phyloP scores from a whole-genome alignment of 92 coral and sea anemone genomes.

The Virgularia gustaviana region DNA sequence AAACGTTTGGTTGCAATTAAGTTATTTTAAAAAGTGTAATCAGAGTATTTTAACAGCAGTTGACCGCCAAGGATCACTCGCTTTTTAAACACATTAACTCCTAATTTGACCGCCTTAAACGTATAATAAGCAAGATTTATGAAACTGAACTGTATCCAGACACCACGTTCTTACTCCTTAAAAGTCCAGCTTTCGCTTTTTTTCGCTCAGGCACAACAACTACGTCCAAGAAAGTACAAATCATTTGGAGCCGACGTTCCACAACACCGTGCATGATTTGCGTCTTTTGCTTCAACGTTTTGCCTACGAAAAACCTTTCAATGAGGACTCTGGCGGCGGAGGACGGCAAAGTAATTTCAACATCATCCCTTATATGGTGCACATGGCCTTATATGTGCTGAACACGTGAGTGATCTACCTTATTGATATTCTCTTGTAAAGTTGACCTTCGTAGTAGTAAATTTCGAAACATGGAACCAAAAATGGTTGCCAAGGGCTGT shows the following conservation, averaged over 20 bases:
- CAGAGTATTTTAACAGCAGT: no score
- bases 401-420: conserved; percentile 68
- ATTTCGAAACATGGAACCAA: no score
- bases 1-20: no score
- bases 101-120: not conserved
- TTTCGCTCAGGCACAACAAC: conserved; percentile 74
- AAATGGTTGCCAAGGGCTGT: no score
- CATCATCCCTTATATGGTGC: conserved; percentile 85
- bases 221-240: conserved; percentile 96
- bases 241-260: conserved; percentile 93
- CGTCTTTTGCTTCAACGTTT: conserved; percentile 85
- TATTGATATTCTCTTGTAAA: not conserved
- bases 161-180: not conserved
- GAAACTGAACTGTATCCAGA: no score
- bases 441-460: not conserved
- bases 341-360: conserved; percentile 95
- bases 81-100: no score
- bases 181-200: not conserved
- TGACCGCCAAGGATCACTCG: no score
- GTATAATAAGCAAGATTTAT: not conserved
- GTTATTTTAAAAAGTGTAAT: no score
- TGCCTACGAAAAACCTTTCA: conserved; percentile 86
- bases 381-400: conserved; percentile 89
- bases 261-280: conserved; percentile 82
- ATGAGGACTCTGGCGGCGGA: conserved; percentile 97